These are phyloP conservation scores for Hemibagrus guttatus DNA, from an alignment of 2,797 vertebrate genomes.

Conservation along the genomic window DNA sequence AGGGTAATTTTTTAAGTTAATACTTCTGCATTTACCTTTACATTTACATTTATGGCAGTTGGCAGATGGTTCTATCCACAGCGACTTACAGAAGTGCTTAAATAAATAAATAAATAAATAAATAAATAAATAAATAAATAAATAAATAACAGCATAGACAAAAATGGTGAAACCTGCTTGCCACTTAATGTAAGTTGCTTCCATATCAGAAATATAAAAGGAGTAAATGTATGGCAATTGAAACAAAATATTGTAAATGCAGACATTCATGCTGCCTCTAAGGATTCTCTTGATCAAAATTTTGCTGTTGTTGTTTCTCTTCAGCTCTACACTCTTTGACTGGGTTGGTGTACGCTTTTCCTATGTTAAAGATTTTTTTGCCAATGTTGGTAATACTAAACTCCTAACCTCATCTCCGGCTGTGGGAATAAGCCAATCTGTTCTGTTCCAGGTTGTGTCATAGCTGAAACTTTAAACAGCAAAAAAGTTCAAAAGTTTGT, in stretches of 20 bases:
- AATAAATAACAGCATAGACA: not conserved
- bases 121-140: not conserved
- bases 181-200: not conserved
- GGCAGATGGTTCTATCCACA: too few species aligned
- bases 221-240: not conserved
- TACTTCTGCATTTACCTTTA: too few species aligned
- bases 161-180: not conserved
- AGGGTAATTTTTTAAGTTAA: too few species aligned
- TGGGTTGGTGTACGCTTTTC: not conserved
- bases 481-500: not conserved
- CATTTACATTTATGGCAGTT: too few species aligned
- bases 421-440: not conserved
- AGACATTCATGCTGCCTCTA: not conserved
- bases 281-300: not conserved
- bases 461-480: not conserved
- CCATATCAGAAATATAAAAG: not conserved
- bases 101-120: not conserved
- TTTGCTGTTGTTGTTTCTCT: not conserved
- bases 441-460: not conserved
- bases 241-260: not conserved
- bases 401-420: not conserved
- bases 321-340: not conserved
- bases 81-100: too few species aligned
- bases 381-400: conserved; percentile 1
- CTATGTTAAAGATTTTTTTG: not conserved